A percentile compares a stretch with the other conserved stretches of the same genome.
phyloP scores from a whole-genome alignment of 2,113 vertebrate genomes.

The Vicugna pacos region DNA sequence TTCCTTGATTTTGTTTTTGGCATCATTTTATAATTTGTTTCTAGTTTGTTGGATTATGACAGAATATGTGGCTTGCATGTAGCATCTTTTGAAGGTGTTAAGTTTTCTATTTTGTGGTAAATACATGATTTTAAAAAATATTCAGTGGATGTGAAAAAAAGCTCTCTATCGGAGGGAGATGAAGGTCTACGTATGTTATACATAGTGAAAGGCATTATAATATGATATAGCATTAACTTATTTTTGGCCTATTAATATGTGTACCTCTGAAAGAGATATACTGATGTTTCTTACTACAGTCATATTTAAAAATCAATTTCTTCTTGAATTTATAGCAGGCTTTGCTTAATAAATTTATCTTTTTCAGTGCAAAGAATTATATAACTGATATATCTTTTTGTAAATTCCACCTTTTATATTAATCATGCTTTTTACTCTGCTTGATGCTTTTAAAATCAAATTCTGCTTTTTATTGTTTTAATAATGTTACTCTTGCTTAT shows the following conservation, averaged over 20 bases:
- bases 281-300: neutral
- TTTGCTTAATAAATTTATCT: neutral
- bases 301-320: neutral
- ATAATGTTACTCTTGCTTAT: neutral
- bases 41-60: neutral
- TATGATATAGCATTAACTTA: neutral
- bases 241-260: neutral
- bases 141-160: neutral
- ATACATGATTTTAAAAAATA: neutral
- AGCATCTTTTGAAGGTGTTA: neutral
- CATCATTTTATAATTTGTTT: neutral
- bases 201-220: neutral
- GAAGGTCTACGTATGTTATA: neutral
- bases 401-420: conserved; percentile 10
- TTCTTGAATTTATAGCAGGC: neutral
- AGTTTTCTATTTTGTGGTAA: neutral
- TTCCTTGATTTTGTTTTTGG: neutral
- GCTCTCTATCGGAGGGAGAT: neutral
- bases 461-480: neutral
- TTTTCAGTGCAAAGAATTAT: neutral
- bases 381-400: neutral
- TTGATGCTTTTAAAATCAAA: neutral
- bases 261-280: neutral
- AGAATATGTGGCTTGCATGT: neutral
- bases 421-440: neutral